Percentiles rank a stretch among this genome's conserved stretches.
phyloP scores from a whole-genome alignment of 1,140 invertebrate genomes.

The Dendroctonus ponderosae region DNA sequence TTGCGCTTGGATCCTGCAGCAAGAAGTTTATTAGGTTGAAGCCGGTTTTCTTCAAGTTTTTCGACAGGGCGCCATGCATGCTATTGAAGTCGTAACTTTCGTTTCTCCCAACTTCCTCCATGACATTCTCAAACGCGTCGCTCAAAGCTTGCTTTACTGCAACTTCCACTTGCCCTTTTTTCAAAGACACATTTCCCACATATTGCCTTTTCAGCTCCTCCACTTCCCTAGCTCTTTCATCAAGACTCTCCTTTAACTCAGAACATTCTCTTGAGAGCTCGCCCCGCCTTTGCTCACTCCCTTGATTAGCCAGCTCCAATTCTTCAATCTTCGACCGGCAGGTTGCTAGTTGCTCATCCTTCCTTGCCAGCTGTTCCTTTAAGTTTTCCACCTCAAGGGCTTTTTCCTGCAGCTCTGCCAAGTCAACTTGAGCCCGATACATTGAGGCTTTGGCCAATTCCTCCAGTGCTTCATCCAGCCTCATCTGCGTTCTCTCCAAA shows the following conservation, averaged over 20 bases:
- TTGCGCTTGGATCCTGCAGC: not conserved
- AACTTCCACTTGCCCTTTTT: constrained; percentile 10
- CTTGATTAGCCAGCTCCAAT: not conserved
- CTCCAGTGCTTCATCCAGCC: constrained; percentile 14
- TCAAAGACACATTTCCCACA: not conserved
- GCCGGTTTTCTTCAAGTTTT: constrained; percentile 25
- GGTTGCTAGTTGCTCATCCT: not conserved
- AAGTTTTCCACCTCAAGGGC: constrained; percentile 1
- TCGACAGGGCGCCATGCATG: constrained; percentile 14
- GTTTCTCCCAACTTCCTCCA: constrained; percentile 21
- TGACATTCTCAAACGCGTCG: constrained; percentile 24
- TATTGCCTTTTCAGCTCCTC: not conserved
- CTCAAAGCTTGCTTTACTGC: constrained; percentile 27
- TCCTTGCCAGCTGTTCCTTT: not conserved
- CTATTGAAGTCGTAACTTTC: constrained; percentile 3
- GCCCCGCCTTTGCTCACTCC: constrained; percentile 1
- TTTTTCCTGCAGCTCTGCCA: not conserved
- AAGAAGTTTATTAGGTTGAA: constrained; percentile 18
- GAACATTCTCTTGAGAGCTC: constrained; percentile 3
- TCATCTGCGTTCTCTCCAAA: not conserved
- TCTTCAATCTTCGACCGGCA: not conserved
- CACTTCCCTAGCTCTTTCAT: constrained; percentile 1
- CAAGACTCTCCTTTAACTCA: constrained; percentile 4
- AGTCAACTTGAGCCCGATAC: not conserved
- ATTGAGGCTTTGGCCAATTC: constrained; percentile 1